These are phyloP conservation scores for Drosophila meridionalis DNA, from an alignment of 2,888 invertebrate species.

Conservation along the genomic window DNA sequence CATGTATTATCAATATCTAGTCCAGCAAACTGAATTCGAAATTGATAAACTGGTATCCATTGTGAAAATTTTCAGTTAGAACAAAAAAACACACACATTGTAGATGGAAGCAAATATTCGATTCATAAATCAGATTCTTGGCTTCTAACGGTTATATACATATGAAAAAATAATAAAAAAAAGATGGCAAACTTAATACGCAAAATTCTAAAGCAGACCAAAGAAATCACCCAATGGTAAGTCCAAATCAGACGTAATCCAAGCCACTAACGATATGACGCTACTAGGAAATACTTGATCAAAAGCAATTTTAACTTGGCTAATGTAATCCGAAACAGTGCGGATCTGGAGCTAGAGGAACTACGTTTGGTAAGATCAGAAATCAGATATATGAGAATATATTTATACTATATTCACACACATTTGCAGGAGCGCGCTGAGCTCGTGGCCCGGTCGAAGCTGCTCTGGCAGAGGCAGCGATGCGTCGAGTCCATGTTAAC, in stretches of 20 bases:
- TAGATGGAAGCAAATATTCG: not conserved
- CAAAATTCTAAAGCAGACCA: conserved; percentile 40
- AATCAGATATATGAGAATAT: not conserved
- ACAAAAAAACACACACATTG: not conserved
- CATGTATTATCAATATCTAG: not conserved
- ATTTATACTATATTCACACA: not conserved
- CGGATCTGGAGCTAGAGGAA: conserved; percentile 47
- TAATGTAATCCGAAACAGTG: conserved; percentile 20
- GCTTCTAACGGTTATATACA: not conserved
- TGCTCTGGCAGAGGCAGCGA: conserved; percentile 41
- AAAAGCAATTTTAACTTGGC: conserved; percentile 42
- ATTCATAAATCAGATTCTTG: conserved; percentile 3
- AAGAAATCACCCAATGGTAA: conserved; percentile 32
- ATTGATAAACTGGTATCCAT: not conserved
- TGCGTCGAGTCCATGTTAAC: conserved; percentile 48
- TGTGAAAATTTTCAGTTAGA: not conserved
- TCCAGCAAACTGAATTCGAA: not conserved
- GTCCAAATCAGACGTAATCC: not conserved
- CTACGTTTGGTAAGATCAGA: conserved; percentile 21
- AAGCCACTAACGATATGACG: not conserved
- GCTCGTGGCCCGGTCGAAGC: conserved; percentile 12
- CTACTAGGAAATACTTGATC: conserved; percentile 40
- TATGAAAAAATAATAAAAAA: not conserved
- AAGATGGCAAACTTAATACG: conserved; percentile 45
- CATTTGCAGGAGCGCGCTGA: conserved; percentile 43